phyloP scores from a whole-genome alignment of 2,113 vertebrate species.

The Phyllopteryx taeniolatus region DNA sequence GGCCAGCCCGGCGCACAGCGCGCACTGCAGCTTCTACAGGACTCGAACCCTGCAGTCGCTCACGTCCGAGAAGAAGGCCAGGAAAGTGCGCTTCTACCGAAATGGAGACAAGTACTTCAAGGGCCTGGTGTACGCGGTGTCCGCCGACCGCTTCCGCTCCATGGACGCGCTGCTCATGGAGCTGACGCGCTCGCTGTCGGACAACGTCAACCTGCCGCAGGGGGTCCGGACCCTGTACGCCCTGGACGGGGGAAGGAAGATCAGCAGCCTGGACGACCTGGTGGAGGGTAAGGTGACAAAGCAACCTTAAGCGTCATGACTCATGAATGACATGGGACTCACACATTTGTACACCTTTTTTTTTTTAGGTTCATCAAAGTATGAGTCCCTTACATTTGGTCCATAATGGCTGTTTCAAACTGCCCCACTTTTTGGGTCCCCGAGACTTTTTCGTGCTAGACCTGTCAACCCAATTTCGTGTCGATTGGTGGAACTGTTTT shows the following conservation, averaged over 20 bases:
- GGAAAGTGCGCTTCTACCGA: constrained; percentile 93
- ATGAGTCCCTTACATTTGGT: no score
- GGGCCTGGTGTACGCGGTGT: constrained; percentile 92
- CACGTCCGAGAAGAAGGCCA: constrained; percentile 90
- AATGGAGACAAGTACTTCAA: constrained; percentile 98
- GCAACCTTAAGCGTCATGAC: not conserved
- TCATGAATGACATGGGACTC: not conserved
- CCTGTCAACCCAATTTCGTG: no score
- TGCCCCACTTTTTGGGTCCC: no score
- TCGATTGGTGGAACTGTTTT: no score
- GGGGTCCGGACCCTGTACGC: constrained; percentile 90
- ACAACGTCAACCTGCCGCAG: constrained; percentile 94
- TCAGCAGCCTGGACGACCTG: constrained; percentile 88
- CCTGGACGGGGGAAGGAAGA: constrained; percentile 84
- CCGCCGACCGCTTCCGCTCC: constrained; percentile 89
- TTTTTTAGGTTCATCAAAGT: no score
- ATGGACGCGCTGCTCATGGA: constrained; percentile 91
- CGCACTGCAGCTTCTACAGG: constrained; percentile 96
- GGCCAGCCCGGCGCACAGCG: constrained; percentile 95
- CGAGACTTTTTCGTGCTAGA: no score
- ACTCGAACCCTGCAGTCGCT: constrained; percentile 95
- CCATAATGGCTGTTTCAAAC: no score
- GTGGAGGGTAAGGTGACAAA: constrained; percentile 82
- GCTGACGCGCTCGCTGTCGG: constrained; percentile 90
- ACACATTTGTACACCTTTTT: no score